A percentile compares a stretch with the other conserved stretches of the same genome.
Conservation (phyloP, 1,140 invertebrate species). For the Centruroides vittatus region DNA sequence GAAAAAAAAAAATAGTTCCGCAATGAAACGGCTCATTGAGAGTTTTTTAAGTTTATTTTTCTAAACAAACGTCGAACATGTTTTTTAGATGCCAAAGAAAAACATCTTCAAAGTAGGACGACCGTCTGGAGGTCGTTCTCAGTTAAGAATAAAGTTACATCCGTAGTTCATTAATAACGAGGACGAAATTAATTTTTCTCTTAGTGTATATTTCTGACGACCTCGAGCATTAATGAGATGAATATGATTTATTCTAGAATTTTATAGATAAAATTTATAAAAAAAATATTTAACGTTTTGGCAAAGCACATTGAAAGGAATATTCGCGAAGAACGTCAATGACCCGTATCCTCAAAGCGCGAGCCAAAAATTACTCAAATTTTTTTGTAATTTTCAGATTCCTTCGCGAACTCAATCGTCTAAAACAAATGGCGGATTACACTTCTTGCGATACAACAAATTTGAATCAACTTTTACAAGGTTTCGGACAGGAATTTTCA, state of each 20-base stretch:
- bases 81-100: conserved; percentile 47
- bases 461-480: conserved; percentile 77
- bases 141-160: too few relatives aligned
- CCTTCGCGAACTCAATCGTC: conserved; percentile 77
- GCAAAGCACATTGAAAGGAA: too few relatives aligned
- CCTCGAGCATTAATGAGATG: too few relatives aligned
- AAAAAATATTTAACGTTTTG: too few relatives aligned
- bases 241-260: too few relatives aligned
- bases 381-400: conserved; percentile 37
- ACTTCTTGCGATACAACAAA: conserved; percentile 81
- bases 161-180: too few relatives aligned
- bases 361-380: not conserved
- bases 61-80: conserved; percentile 52
- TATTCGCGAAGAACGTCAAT: too few relatives aligned
- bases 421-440: conserved; percentile 96
- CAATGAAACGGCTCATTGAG: too few relatives aligned
- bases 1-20: not conserved
- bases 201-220: too few relatives aligned
- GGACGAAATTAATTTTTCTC: too few relatives aligned
- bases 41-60: conserved; percentile 46
- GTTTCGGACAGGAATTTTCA: conserved; percentile 75
- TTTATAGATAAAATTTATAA: too few relatives aligned
- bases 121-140: conserved; percentile 67
- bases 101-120: conserved; percentile 89
- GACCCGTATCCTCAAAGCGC: too few relatives aligned